Conservation (phyloP, 2,797 vertebrate species). For the Pantherophis vulpinus region DNA sequence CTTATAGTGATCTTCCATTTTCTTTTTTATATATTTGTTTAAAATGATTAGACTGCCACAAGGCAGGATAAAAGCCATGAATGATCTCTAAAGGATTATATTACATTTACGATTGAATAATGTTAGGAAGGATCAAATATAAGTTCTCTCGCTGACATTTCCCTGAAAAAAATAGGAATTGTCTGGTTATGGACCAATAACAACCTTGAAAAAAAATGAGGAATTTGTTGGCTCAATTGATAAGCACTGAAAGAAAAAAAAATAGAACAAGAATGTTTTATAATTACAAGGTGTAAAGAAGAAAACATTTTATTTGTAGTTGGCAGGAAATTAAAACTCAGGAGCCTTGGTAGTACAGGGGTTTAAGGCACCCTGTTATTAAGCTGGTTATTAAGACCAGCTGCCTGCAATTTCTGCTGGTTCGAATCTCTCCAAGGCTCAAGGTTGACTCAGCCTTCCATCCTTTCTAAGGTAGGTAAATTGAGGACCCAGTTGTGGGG, state of each 20-base stretch:
- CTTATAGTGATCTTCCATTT: conserved; percentile 11
- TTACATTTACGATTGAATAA: not conserved
- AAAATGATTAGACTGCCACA: conserved; percentile 15
- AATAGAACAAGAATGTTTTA: not conserved
- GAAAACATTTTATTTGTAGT: not conserved
- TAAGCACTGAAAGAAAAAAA: not conserved
- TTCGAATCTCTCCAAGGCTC: too few relatives aligned
- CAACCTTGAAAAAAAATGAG: not conserved
- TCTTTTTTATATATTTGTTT: conserved; percentile 11
- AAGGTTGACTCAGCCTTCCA: too few relatives aligned
- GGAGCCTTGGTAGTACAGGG: too few relatives aligned
- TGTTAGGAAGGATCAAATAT: not conserved
- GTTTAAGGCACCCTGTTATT: too few relatives aligned
- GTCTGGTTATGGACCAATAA: not conserved
- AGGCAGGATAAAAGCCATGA: not conserved
- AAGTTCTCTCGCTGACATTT: not conserved
- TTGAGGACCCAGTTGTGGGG: too few relatives aligned
- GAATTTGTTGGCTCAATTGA: not conserved
- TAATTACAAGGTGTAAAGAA: not conserved
- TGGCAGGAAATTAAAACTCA: not conserved
- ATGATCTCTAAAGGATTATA: not conserved
- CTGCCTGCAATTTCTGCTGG: too few relatives aligned
- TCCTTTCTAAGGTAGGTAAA: too few relatives aligned
- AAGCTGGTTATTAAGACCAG: too few relatives aligned
- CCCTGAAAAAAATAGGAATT: not conserved